These are phyloP conservation scores for Hypocryptadius cinnamomeus DNA, from an alignment of 2,113 vertebrate genomes.

Conservation along the genomic window DNA sequence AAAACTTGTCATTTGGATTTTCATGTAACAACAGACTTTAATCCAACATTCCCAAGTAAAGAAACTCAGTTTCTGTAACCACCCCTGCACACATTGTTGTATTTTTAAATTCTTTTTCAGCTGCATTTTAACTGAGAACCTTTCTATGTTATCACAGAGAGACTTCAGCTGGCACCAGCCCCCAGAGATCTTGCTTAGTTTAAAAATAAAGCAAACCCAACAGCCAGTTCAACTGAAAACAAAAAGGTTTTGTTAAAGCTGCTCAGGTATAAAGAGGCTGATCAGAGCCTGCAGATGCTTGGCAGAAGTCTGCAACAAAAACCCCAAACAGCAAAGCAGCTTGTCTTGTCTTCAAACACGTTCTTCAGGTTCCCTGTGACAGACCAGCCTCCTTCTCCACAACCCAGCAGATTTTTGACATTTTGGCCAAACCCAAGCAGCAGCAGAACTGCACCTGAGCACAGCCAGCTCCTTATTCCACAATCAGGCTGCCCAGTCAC, in stretches of 20 bases:
- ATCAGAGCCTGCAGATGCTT: background rate
- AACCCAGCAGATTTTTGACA: background rate
- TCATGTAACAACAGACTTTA: background rate
- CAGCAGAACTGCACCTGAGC: background rate
- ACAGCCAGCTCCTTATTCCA: background rate
- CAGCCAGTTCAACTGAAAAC: background rate
- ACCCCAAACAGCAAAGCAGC: background rate
- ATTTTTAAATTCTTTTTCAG: background rate
- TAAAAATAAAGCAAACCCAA: conserved; percentile 27
- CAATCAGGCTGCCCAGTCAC: background rate
- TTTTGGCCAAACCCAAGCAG: background rate
- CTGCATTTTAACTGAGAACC: background rate
- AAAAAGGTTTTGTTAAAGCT: background rate
- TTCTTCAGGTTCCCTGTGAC: background rate
- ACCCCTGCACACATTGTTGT: background rate
- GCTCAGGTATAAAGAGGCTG: background rate
- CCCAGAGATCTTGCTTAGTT: background rate
- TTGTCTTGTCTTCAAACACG: background rate
- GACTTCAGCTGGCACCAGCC: background rate
- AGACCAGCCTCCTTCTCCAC: background rate
- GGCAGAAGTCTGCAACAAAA: background rate
- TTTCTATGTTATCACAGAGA: background rate
- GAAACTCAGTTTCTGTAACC: background rate
- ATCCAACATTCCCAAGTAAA: background rate
- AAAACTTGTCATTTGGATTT: conserved; percentile 24